phyloP scores from a whole-genome alignment of 2,888 invertebrate genomes.

The Hyalella azteca region DNA sequence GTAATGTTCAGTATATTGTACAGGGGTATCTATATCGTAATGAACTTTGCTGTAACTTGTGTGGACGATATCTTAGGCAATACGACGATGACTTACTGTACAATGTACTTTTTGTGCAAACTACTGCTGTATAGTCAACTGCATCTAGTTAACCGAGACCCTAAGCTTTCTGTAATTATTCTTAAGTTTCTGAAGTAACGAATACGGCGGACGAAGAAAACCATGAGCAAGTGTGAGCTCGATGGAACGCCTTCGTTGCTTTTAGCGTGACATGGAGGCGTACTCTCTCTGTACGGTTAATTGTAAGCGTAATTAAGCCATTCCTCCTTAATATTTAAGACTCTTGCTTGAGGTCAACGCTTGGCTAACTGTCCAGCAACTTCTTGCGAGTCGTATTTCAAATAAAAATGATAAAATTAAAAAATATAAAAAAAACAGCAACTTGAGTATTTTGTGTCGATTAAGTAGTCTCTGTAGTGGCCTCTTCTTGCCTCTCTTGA shows the following conservation, averaged over 20 bases:
- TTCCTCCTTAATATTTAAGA: slow-evolving; percentile 26
- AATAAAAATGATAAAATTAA: slow-evolving; percentile 23
- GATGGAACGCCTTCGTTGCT: background rate
- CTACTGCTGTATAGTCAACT: slow-evolving; percentile 19
- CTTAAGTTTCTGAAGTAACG: background rate
- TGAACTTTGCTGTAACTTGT: slow-evolving; percentile 17
- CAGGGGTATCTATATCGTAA: slow-evolving; percentile 18
- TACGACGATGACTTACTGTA: slow-evolving; percentile 27
- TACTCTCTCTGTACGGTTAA: background rate
- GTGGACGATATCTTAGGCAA: slow-evolving; percentile 30
- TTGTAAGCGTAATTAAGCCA: slow-evolving; percentile 32
- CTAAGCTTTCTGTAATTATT: slow-evolving; percentile 24
- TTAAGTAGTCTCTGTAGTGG: slow-evolving; percentile 36
- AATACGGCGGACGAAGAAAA: background rate
- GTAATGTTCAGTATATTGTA: slow-evolving; percentile 20
- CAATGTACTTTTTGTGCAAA: slow-evolving; percentile 34
- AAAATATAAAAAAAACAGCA: slow-evolving; percentile 25
- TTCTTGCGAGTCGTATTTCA: slow-evolving; percentile 25
- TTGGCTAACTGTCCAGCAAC: slow-evolving; percentile 26
- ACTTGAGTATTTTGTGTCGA: slow-evolving; percentile 36
- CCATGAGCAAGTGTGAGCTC: slow-evolving; percentile 10
- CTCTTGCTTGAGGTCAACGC: slow-evolving; percentile 31
- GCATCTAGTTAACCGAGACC: slow-evolving; percentile 22
- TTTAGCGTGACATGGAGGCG: background rate
- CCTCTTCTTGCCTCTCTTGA: slow-evolving; percentile 18